Base-by-base conservation (phyloP, 2,888 invertebrate species). In the Acanthosepion lycidas region DNA sequence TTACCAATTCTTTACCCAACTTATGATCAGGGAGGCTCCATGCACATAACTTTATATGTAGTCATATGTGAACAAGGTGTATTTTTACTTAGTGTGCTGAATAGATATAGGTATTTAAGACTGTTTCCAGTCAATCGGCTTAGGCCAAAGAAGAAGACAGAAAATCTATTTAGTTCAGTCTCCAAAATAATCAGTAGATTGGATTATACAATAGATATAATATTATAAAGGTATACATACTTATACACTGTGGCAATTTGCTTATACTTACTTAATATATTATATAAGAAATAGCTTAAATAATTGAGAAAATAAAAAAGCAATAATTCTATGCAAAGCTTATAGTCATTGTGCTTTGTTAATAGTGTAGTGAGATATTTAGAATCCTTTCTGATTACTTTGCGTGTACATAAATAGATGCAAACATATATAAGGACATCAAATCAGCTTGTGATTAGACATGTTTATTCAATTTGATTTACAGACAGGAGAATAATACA, bases 21-120 rank as follows among this genome's bases (percentile, higher is more conserved):
- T n/a, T 78, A 78, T 33, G 78, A 78, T 78, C 78, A n/a, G 78
- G 15, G 78, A n/a, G n/a, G 18, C 15, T 78, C 15, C 33, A 12
- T 78, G 78, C 12, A 33, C 33, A n/a, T n/a, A 33, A 23, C n/a
- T n/a, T 9, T 78, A 5, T 78, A 33, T 15, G 5, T 33, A 33
- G n/a, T n/a, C n/a, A 78, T n/a, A n/a, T n/a, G 18, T 33, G 33
- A n/a, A 8, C 12, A 33, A 33, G 33, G 78, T 15, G 78, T 5
- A 33, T 78, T n/a, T 15, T 78, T 78, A 33, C 78, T 78, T 78
- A 78, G 78, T 78, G 78, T 33, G n/a, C 33, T 33, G 78, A 78
- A 78, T 78, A 78, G 78, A 78, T 78, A 78, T n/a, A 78, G n/a
- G n/a, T 78, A 78, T 78, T 78, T 78, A 78, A 78, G 78, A 78